phyloP scores from a whole-genome alignment of 2,113 vertebrate species.

The Pardalotus punctatus region DNA sequence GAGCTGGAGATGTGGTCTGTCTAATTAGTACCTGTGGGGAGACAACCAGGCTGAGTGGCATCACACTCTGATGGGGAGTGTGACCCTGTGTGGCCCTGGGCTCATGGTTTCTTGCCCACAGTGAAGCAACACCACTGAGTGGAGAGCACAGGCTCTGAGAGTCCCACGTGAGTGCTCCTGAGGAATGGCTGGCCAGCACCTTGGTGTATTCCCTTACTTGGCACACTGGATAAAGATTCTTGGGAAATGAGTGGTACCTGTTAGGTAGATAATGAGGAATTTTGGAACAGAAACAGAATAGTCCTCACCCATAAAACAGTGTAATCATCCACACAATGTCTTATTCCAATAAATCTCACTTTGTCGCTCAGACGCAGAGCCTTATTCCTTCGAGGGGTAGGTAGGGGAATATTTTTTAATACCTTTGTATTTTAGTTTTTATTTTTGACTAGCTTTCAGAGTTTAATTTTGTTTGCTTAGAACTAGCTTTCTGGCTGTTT shows the following conservation, averaged over 20 bases:
- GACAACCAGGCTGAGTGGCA: fast-evolving
- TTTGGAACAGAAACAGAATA: background rate
- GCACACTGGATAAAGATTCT: background rate
- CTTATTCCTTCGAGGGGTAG: background rate
- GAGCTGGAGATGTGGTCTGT: background rate
- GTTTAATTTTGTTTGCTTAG: background rate
- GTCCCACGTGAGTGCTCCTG: fast-evolving
- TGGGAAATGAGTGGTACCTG: background rate
- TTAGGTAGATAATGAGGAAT: background rate
- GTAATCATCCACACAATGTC: background rate
- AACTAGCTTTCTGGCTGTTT: background rate
- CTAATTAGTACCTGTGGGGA: background rate
- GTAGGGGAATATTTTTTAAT: background rate
- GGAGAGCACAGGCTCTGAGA: background rate
- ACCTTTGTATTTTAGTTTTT: background rate
- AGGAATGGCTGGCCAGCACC: background rate
- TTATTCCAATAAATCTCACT: background rate
- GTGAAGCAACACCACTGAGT: fast-evolving
- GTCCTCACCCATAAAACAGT: background rate
- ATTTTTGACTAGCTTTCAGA: background rate
- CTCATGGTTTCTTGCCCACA: fast-evolving
- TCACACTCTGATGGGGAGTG: background rate
- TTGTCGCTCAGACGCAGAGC: background rate
- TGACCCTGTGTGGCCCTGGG: background rate
- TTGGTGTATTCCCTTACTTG: background rate